A percentile compares a stretch with the other conserved stretches of the same genome.
Evolutionary conservation across 2,113 vertebrate genomes (phyloP).

Genomic region (Peromyscus polionotus): DNA sequence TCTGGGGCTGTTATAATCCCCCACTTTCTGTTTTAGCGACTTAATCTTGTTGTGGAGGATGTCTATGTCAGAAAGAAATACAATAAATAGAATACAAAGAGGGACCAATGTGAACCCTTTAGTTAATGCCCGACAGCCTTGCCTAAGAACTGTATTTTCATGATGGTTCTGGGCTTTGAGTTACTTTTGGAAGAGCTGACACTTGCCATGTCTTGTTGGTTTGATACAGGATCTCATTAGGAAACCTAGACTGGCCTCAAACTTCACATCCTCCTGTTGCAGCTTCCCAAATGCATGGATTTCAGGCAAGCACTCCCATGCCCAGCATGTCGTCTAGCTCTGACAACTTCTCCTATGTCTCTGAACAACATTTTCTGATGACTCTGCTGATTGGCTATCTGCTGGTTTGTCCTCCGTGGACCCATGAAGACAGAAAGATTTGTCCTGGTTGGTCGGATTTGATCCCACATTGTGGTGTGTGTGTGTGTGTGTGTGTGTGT

Average conservation of each 20-base stretch:
- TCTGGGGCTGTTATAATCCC: no score
- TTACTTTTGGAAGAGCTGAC: neutral
- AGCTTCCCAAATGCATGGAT: neutral
- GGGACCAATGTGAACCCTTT: neutral
- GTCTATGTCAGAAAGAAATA: neutral
- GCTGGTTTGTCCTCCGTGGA: neutral
- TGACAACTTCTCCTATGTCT: neutral
- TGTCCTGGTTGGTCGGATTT: neutral
- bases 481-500: no score
- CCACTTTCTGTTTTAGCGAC: neutral
- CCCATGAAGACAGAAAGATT: neutral
- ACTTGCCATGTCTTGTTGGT: neutral
- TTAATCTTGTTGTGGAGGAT: neutral
- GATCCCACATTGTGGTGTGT: neutral
- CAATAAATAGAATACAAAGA: neutral
- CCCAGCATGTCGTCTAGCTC: neutral
- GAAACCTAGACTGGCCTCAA: neutral
- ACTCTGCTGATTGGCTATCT: neutral
- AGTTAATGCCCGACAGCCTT: neutral
- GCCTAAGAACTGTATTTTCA: neutral
- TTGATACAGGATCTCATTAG: neutral
- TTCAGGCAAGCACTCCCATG: neutral
- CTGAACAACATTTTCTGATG: neutral
- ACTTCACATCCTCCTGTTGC: neutral
- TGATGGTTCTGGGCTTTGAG: neutral